Evolutionary conservation across 2,113 vertebrate species (phyloP).

Genomic region (Heterotis niloticus): DNA sequence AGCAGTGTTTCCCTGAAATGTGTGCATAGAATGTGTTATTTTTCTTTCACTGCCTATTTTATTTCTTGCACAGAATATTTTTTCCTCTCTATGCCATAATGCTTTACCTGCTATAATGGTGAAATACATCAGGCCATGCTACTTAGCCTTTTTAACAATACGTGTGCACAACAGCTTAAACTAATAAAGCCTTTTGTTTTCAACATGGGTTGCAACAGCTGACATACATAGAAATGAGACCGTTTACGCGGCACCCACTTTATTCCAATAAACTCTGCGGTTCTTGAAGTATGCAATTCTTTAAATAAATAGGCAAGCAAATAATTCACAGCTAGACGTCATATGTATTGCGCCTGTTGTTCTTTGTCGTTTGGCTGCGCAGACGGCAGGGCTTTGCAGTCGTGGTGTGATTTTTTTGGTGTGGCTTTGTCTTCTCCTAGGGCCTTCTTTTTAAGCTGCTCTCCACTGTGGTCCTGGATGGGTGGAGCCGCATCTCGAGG

Average conservation of each 20-base stretch:
- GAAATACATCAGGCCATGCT: not conserved
- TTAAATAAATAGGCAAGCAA: not conserved
- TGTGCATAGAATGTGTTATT: not conserved
- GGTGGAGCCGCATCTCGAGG: not conserved
- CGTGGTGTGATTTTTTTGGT: not conserved
- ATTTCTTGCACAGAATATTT: not conserved
- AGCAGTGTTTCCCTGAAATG: not conserved
- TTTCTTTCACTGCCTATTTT: not conserved
- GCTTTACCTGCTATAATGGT: not conserved
- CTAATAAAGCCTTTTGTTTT: not conserved
- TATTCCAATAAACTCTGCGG: not conserved
- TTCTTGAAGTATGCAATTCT: not conserved
- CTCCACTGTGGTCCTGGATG: not conserved
- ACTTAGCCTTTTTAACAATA: not conserved
- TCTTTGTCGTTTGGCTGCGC: conserved; percentile 1
- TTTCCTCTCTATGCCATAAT: not conserved
- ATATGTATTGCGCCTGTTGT: not conserved
- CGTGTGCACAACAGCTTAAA: not conserved
- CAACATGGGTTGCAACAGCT: not conserved
- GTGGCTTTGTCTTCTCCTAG: not conserved
- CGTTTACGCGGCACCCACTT: not conserved
- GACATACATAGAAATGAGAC: not conserved
- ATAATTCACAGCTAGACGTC: not conserved
- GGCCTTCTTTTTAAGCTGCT: not conserved
- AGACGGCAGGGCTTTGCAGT: not conserved